Conservation (phyloP, 2,113 vertebrate genomes). For the Propithecus coquereli region DNA sequence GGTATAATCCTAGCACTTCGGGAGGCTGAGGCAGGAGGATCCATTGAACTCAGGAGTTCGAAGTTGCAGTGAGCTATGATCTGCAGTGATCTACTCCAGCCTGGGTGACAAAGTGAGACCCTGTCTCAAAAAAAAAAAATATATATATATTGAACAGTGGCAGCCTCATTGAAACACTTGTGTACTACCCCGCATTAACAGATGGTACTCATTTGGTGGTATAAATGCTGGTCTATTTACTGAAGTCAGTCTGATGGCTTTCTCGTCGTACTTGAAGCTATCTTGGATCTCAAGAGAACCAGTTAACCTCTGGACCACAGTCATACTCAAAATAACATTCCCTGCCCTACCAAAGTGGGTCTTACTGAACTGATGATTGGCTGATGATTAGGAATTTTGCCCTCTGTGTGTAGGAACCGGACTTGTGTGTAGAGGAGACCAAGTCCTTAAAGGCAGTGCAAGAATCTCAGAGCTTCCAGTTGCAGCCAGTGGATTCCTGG, state of each 20-base stretch:
- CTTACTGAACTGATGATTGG: background rate
- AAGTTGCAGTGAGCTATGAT: no score
- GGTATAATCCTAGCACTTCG: no score
- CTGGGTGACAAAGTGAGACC: no score
- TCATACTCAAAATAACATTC: background rate
- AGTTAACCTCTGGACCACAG: background rate
- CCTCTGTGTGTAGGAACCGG: slow-evolving; percentile 53
- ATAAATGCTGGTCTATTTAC: background rate
- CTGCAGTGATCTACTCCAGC: no score
- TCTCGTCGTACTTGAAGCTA: background rate
- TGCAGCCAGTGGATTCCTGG: background rate
- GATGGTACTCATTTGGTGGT: background rate
- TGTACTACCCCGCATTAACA: background rate
- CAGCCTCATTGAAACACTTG: background rate
- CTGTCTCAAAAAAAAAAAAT: no score
- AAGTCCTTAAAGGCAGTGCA: background rate
- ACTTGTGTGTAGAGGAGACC: slow-evolving; percentile 15
- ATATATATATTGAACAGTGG: background rate
- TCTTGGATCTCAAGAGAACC: background rate
- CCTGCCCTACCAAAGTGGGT: background rate
- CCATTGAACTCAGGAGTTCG: no score
- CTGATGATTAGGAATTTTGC: background rate
- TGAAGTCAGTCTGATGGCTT: background rate
- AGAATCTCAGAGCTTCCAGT: slow-evolving; percentile 22
- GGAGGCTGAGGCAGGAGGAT: no score